A percentile compares a stretch with the other conserved stretches of the same genome.
phyloP scores from a whole-genome alignment of 1,140 invertebrate species.

The Calliopsis andreniformis region DNA sequence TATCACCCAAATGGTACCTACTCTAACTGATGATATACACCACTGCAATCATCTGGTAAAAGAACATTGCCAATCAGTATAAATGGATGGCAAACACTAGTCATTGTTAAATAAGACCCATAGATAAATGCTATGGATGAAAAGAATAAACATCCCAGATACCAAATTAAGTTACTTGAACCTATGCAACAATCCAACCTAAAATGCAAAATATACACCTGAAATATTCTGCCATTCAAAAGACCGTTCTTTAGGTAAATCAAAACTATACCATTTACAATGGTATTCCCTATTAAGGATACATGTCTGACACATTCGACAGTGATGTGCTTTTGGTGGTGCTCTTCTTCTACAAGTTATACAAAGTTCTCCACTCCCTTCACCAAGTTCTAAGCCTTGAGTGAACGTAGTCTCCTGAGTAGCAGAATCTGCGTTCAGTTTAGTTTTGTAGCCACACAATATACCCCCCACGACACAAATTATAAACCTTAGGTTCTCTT shows the following conservation, averaged over 20 bases:
- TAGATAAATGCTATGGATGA: conserved; percentile 84
- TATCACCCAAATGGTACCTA: conserved; percentile 76
- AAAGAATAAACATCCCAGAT: conserved; percentile 83
- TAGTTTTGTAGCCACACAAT: conserved; percentile 84
- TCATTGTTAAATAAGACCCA: conserved; percentile 87
- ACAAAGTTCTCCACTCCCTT: conserved; percentile 76
- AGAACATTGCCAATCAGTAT: conserved; percentile 84
- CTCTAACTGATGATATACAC: conserved; percentile 86
- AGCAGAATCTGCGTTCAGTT: conserved; percentile 78
- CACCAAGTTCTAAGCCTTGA: conserved; percentile 75
- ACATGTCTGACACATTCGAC: conserved; percentile 77
- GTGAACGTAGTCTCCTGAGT: conserved; percentile 64
- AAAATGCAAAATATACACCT: conserved; percentile 42
- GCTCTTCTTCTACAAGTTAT: conserved; percentile 74
- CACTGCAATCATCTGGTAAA: conserved; percentile 87
- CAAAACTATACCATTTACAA: conserved; percentile 74
- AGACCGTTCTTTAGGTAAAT: background rate
- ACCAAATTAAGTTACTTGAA: conserved; percentile 84
- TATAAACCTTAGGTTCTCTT: conserved; percentile 86
- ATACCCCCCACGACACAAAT: conserved; percentile 82
- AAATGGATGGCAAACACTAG: conserved; percentile 87
- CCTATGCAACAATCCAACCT: conserved; percentile 89
- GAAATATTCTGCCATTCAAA: background rate
- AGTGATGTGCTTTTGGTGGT: conserved; percentile 74
- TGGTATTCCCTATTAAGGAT: conserved; percentile 78